Evolutionary conservation across 2,797 vertebrate genomes (phyloP).

Genomic region (Arnoldichthys spilopterus): DNA sequence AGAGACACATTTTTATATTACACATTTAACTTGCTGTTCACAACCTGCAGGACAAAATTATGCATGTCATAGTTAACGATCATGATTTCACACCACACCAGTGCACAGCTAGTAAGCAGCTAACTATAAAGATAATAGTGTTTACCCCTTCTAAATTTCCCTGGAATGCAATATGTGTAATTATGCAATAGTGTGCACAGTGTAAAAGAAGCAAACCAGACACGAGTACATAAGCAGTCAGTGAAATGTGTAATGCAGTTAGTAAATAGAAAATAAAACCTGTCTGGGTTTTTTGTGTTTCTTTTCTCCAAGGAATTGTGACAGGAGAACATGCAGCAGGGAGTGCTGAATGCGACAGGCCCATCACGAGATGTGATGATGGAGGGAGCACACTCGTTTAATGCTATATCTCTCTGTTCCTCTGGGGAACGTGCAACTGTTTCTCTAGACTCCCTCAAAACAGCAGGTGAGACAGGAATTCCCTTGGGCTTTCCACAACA

Average conservation of each 20-base stretch:
- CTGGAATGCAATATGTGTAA: not conserved
- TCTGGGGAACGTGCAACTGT: constrained; percentile 61
- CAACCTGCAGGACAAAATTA: not conserved
- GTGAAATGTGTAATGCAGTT: constrained; percentile 40
- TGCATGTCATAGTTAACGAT: not conserved
- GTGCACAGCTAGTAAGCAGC: no score
- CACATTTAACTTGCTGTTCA: not conserved
- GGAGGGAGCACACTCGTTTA: constrained; percentile 59
- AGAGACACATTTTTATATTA: not conserved
- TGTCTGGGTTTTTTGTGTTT: not conserved
- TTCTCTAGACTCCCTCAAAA: constrained; percentile 59
- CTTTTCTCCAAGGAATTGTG: constrained; percentile 43
- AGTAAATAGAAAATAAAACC: constrained; percentile 41
- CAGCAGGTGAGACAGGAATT: constrained; percentile 63
- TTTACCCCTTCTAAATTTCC: not conserved
- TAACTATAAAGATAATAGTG: not conserved
- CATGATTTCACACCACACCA: not conserved
- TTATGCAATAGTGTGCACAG: constrained; percentile 4
- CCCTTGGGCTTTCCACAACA: constrained; percentile 61
- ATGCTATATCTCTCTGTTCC: constrained; percentile 59
- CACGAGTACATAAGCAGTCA: constrained; percentile 15
- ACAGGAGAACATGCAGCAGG: constrained; percentile 36
- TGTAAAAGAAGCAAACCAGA: constrained; percentile 3
- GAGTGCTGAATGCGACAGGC: constrained; percentile 41
- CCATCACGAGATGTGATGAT: constrained; percentile 56